Percentiles rank a stretch among this genome's conserved stretches.
These are phyloP conservation scores for Kryptolebias marmoratus DNA, from an alignment of 2,113 vertebrate genomes.

Conservation along the genomic window DNA sequence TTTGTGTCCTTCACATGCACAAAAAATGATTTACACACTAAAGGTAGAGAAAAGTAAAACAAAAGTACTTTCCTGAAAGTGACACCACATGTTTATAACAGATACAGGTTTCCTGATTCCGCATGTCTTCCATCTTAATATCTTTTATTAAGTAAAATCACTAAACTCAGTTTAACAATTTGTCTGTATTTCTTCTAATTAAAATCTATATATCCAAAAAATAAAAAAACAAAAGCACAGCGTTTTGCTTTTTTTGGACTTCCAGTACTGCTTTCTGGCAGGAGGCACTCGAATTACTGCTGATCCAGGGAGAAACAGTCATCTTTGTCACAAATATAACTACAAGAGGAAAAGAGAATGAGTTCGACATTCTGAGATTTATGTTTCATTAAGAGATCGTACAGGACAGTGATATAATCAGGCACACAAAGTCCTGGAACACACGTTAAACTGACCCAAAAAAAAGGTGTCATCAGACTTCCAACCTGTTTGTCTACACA, in stretches of 20 bases:
- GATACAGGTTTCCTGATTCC: too few species aligned
- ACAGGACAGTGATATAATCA: too few species aligned
- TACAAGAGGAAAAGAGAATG: not conserved
- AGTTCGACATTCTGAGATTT: not conserved
- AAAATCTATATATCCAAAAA: not conserved
- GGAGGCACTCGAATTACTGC: not conserved
- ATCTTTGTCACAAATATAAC: not conserved
- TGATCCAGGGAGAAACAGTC: not conserved
- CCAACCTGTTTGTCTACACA: not conserved
- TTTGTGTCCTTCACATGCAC: not conserved
- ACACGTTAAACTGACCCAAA: not conserved
- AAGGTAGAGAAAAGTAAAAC: not conserved
- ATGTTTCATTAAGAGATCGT: not conserved
- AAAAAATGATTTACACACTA: not conserved
- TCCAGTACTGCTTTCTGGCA: not conserved
- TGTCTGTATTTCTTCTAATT: not conserved
- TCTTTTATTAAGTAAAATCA: not conserved
- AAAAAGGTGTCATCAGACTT: slow-evolving; percentile 9
- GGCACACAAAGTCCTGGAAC: not conserved
- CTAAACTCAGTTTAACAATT: not conserved
- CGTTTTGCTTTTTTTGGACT: not conserved
- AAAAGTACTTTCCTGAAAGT: not conserved
- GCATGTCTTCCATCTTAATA: not conserved
- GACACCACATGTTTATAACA: not conserved
- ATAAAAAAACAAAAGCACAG: not conserved